A percentile compares a stretch with the other conserved stretches of the same genome.
Evolutionary conservation across 2,888 invertebrate genomes (phyloP).

Genomic region (Colostygia pectinataria): DNA sequence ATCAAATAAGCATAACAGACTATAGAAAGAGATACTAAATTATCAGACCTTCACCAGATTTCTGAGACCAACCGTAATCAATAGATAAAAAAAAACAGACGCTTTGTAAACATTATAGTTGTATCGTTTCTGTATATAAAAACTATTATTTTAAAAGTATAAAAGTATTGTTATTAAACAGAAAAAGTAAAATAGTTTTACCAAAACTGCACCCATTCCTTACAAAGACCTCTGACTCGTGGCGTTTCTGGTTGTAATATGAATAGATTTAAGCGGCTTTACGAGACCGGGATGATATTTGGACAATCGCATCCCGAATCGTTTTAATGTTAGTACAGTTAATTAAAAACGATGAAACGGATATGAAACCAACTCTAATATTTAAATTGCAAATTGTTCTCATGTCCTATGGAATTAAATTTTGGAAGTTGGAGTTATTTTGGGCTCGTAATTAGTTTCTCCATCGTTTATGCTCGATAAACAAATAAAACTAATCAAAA

Average conservation of each 20-base stretch:
- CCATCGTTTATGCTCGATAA: too few species aligned
- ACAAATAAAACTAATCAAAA: too few species aligned
- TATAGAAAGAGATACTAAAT: too few species aligned
- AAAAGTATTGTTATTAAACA: background rate
- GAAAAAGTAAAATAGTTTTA: constrained; percentile 3
- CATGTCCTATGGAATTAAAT: background rate
- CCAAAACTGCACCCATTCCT: constrained; percentile 3
- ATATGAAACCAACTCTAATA: constrained; percentile 2
- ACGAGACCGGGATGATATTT: constrained; percentile 8
- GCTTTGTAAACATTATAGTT: too few species aligned
- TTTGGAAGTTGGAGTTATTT: too few species aligned
- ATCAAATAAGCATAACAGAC: too few species aligned
- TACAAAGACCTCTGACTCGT: constrained; percentile 8
- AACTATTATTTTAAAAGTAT: too few species aligned
- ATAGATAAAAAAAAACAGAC: too few species aligned
- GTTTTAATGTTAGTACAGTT: constrained; percentile 16
- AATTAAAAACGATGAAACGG: constrained; percentile 16
- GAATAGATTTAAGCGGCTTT: constrained; percentile 14
- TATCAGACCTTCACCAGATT: too few species aligned
- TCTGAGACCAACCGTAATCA: too few species aligned
- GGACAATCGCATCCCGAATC: constrained; percentile 14
- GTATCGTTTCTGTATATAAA: too few species aligned
- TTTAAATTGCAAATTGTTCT: constrained; percentile 12
- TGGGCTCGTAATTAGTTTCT: too few species aligned
- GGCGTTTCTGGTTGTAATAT: constrained; percentile 18